These are phyloP conservation scores for Agrochola circellaris DNA, from an alignment of 2,888 invertebrate species.

Conservation along the genomic window DNA sequence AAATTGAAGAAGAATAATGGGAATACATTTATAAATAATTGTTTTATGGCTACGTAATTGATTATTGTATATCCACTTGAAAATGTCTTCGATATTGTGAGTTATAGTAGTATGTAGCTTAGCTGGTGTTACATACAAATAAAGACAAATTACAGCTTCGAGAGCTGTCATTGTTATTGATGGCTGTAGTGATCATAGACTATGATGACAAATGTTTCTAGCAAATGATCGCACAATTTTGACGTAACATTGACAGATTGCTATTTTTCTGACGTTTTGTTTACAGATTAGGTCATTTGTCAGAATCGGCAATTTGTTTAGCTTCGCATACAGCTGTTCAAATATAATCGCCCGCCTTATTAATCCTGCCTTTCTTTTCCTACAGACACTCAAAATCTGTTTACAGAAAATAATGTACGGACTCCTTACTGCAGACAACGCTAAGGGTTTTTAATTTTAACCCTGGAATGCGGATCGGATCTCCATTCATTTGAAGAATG, in stretches of 20 bases:
- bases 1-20: constrained; percentile 19
- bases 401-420: constrained; percentile 2
- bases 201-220: constrained; percentile 39
- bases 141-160: constrained; percentile 41
- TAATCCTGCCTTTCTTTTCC: background rate
- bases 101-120: constrained; percentile 29
- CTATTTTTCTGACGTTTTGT: constrained; percentile 12
- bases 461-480: constrained; percentile 77
- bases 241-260: constrained; percentile 32
- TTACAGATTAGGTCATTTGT: constrained; percentile 13
- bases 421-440: constrained; percentile 6
- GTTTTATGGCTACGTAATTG: background rate
- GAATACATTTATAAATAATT: background rate
- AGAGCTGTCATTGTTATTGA: constrained; percentile 49
- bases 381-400: background rate
- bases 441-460: constrained; percentile 62
- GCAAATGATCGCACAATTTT: constrained; percentile 30
- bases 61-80: background rate
- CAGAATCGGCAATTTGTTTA: background rate
- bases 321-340: background rate
- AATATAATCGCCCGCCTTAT: background rate
- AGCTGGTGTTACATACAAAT: constrained; percentile 20
- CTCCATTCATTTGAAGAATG: constrained; percentile 59
- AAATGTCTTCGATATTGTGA: constrained; percentile 1
- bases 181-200: constrained; percentile 27